phyloP scores from a whole-genome alignment of 2,888 invertebrate genomes.

The Agrochola macilenta region DNA sequence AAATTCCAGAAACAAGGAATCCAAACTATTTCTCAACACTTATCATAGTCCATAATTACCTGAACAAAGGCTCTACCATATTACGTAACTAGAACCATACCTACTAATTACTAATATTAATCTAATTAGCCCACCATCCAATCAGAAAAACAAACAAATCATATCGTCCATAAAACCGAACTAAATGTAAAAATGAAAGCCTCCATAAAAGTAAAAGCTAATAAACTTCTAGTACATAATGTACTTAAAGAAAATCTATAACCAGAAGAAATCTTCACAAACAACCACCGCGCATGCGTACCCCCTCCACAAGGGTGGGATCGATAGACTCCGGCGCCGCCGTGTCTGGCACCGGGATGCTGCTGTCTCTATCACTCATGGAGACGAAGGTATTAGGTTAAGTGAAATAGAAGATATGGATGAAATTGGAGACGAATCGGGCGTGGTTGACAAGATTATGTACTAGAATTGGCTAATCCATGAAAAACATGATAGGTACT shows the following conservation, averaged over 20 bases:
- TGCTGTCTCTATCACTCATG: conserved; percentile 29
- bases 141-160: conserved; percentile 41
- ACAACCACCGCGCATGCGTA: conserved; percentile 82
- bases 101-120: neutral
- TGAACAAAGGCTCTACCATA: neutral
- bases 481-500: neutral
- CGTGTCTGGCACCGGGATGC: conserved; percentile 81
- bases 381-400: conserved; percentile 11
- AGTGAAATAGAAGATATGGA: conserved; percentile 38
- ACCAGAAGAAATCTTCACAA: conserved; percentile 78
- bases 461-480: neutral
- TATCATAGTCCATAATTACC: neutral
- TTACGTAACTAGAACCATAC: neutral
- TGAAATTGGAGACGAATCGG: conserved; percentile 29
- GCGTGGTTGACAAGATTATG: conserved; percentile 36
- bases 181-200: conserved; percentile 44
- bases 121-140: conserved; percentile 10
- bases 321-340: conserved; percentile 89
- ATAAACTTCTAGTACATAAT: conserved; percentile 54
- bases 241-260: conserved; percentile 76
- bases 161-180: conserved; percentile 14
- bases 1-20: neutral
- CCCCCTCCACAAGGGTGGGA: conserved; percentile 67
- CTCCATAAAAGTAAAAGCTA: conserved; percentile 64
- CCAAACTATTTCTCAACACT: neutral